Evolutionary conservation across 1,140 invertebrate species (phyloP).

Genomic region (Brachionus angularis): DNA sequence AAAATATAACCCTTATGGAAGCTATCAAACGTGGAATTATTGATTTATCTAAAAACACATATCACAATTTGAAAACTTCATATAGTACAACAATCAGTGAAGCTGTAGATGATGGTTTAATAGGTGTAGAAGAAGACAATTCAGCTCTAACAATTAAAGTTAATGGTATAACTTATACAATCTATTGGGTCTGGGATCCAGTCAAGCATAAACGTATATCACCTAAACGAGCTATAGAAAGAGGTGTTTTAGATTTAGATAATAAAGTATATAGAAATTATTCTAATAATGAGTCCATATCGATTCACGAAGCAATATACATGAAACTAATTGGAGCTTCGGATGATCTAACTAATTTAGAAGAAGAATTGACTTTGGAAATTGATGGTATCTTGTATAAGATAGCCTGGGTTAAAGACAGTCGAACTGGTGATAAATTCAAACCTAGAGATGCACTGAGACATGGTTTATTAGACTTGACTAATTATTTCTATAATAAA

Average conservation of each 20-base stretch:
- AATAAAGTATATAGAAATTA: constrained; percentile 16
- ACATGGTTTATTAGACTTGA: constrained; percentile 31
- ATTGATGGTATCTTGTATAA: not conserved
- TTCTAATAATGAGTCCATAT: constrained; percentile 19
- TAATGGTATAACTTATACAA: constrained; percentile 32
- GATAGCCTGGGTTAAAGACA: constrained; percentile 34
- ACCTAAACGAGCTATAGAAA: constrained; percentile 21
- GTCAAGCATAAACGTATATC: constrained; percentile 24
- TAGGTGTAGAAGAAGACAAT: constrained; percentile 33
- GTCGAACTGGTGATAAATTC: constrained; percentile 7
- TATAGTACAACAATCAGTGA: constrained; percentile 49
- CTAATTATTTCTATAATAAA: constrained; percentile 28
- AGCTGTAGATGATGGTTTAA: constrained; percentile 47
- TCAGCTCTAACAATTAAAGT: constrained; percentile 4
- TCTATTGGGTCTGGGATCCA: constrained; percentile 41
- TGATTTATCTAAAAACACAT: constrained; percentile 68
- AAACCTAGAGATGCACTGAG: constrained; percentile 8
- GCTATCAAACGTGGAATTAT: constrained; percentile 71
- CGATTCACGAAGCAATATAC: constrained; percentile 42
- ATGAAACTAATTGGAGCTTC: constrained; percentile 38
- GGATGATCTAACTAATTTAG: constrained; percentile 22
- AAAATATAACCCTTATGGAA: constrained; percentile 64
- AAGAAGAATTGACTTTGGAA: constrained; percentile 10
- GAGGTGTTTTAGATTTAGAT: constrained; percentile 8
- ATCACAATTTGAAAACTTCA: constrained; percentile 43